These are phyloP conservation scores for Paraplagusia blochii DNA, from an alignment of 2,113 vertebrate species.

Conservation along the genomic window DNA sequence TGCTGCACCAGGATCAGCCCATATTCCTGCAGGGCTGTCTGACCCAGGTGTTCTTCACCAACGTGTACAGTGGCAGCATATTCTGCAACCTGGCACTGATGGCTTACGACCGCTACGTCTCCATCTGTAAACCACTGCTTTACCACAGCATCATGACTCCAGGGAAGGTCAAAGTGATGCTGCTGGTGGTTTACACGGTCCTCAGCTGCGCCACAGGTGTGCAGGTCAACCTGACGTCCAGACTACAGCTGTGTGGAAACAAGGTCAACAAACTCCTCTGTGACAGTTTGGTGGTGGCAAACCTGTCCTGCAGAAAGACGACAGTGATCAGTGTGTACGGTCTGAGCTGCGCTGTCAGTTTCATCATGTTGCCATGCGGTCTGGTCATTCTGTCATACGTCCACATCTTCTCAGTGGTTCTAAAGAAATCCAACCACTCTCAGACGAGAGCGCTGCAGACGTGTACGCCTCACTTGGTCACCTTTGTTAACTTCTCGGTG, in stretches of 20 bases:
- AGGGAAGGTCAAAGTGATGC: not conserved
- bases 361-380: not conserved
- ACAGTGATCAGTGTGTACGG: not conserved
- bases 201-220: not conserved
- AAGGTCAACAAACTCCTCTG: not conserved
- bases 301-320: not conserved
- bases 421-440: not conserved
- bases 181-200: not conserved
- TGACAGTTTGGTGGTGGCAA: not conserved
- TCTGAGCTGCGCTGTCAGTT: not conserved
- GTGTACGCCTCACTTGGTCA: not conserved
- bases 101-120: not conserved
- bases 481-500: not conserved
- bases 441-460: not conserved
- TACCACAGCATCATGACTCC: constrained; percentile 7
- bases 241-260: not conserved
- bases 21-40: not conserved
- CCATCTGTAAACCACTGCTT: constrained; percentile 10
- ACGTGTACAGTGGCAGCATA: not conserved
- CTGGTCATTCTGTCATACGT: not conserved
- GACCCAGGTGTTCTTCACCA: not conserved
- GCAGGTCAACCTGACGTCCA: not conserved
- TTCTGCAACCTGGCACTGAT: not conserved
- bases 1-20: not conserved
- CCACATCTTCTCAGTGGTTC: not conserved